Percentiles rank a stretch among this genome's conserved stretches.
These are phyloP conservation scores for Drosophila kikkawai DNA, from an alignment of 1,140 invertebrate genomes.

Conservation along the genomic window DNA sequence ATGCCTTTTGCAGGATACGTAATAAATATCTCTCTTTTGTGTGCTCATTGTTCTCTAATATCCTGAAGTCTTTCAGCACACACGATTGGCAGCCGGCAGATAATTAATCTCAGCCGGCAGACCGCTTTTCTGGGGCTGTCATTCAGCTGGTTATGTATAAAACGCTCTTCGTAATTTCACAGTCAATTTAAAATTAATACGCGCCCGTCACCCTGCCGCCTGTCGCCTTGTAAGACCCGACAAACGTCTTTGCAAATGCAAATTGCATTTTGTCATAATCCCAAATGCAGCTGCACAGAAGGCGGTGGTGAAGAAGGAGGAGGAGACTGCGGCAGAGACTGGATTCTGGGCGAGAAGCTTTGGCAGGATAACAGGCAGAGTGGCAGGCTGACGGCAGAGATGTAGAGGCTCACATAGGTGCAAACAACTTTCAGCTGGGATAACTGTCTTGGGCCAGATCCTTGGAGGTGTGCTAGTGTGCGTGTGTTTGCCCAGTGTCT, in stretches of 20 bases:
- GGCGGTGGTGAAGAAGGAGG: not conserved
- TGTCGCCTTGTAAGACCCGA: conserved; percentile 44
- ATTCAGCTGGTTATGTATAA: conserved; percentile 45
- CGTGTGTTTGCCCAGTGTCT: conserved; percentile 35
- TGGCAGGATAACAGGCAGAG: conserved; percentile 51
- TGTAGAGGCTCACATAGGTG: conserved; percentile 58
- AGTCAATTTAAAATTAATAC: conserved; percentile 84
- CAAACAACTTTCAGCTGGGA: conserved; percentile 66
- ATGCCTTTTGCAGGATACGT: not conserved
- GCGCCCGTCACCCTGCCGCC: conserved; percentile 54
- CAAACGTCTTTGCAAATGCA: conserved; percentile 77
- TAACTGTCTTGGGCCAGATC: conserved; percentile 41
- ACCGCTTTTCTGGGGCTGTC: conserved; percentile 1
- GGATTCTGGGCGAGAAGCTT: conserved; percentile 31
- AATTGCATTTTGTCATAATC: conserved; percentile 83
- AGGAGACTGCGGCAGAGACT: conserved; percentile 2
- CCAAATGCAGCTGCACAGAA: conserved; percentile 61
- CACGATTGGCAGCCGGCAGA: not conserved
- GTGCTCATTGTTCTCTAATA: conserved; percentile 17
- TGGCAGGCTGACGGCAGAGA: conserved; percentile 43
- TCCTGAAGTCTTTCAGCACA: not conserved
- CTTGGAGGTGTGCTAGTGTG: conserved; percentile 9
- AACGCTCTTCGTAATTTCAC: conserved; percentile 73
- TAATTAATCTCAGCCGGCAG: conserved; percentile 25
- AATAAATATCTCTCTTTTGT: conserved; percentile 10